These are phyloP conservation scores for Scelioninae gen. 1 DNA, from an alignment of 2,888 invertebrate species.

Conservation along the genomic window DNA sequence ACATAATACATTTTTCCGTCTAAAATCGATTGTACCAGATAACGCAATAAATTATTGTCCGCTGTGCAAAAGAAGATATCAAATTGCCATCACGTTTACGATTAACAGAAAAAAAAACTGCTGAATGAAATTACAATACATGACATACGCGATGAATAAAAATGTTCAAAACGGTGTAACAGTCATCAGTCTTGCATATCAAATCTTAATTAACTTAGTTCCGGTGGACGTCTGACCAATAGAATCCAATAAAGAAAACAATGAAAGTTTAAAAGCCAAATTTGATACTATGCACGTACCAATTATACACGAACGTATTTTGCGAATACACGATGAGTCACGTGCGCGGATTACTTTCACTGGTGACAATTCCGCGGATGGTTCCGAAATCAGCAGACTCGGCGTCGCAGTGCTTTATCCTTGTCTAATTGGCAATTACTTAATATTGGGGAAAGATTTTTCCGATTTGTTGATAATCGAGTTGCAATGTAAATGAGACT, in stretches of 20 bases:
- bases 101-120: neutral
- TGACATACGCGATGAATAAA: constrained; percentile 10
- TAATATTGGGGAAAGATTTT: constrained; percentile 25
- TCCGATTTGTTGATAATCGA: constrained; percentile 55
- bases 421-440: neutral
- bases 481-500: constrained; percentile 41
- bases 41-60: too few relatives aligned
- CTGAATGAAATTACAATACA: constrained; percentile 7
- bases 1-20: too few relatives aligned
- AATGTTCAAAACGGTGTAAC: constrained; percentile 22
- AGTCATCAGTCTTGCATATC: constrained; percentile 35
- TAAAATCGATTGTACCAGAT: too few relatives aligned
- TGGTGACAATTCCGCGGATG: constrained; percentile 47
- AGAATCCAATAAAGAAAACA: constrained; percentile 35
- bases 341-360: constrained; percentile 58
- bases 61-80: too few relatives aligned
- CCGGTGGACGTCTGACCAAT: constrained; percentile 33
- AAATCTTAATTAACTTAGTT: constrained; percentile 42
- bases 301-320: constrained; percentile 54
- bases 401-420: constrained; percentile 18
- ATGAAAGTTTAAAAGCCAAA: constrained; percentile 56
- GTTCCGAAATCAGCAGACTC: constrained; percentile 50
- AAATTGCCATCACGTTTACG: too few relatives aligned
- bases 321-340: constrained; percentile 62
- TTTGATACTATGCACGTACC: constrained; percentile 59